Evolutionary conservation across 2,113 vertebrate genomes (phyloP).

Genomic region (Aldabrachelys gigantea): DNA sequence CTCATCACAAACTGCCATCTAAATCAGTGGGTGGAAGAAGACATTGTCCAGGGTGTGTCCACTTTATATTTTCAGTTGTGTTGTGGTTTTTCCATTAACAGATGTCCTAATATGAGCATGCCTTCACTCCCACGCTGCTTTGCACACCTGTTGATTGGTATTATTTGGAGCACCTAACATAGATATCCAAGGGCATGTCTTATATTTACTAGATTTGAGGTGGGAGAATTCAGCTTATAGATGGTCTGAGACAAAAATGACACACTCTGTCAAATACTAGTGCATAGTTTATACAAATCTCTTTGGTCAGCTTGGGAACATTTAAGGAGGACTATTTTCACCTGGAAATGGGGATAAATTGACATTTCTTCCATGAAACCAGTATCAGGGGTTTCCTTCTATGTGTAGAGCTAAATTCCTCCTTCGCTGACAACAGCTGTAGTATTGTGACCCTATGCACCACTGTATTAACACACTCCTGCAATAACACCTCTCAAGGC

Average conservation of each 20-base stretch:
- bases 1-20: conserved; percentile 27
- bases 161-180: conserved; percentile 7
- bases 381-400: not conserved
- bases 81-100: conserved; percentile 64
- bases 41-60: conserved; percentile 16
- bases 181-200: not conserved
- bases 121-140: conserved; percentile 8
- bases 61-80: conserved; percentile 43
- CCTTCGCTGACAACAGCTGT: not conserved
- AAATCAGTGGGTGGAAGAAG: conserved; percentile 30
- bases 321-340: too few relatives aligned
- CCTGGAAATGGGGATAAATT: not conserved
- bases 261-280: not conserved
- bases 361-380: not conserved
- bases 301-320: not conserved
- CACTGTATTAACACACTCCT: too few relatives aligned
- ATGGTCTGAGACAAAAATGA: not conserved
- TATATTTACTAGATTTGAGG: not conserved
- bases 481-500: too few relatives aligned
- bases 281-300: not conserved
- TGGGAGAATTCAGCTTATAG: not conserved
- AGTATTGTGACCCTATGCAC: not conserved
- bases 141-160: not conserved
- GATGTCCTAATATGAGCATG: conserved; percentile 37
- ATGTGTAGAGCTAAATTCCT: not conserved